These are phyloP conservation scores for Chionomys nivalis DNA, from an alignment of 2,113 vertebrate genomes.

Conservation along the genomic window DNA sequence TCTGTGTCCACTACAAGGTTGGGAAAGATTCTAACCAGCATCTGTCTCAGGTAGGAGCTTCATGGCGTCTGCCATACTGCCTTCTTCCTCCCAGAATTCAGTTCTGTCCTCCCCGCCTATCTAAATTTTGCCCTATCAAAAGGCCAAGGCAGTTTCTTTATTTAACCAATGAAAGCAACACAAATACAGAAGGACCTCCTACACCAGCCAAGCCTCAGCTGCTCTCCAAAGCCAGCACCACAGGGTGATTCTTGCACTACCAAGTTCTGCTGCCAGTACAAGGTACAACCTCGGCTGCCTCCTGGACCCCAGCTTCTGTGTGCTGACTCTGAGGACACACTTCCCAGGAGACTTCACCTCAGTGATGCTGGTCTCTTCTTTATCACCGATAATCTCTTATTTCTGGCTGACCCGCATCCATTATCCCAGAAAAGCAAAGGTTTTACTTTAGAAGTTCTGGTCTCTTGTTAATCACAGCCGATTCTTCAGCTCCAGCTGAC, in stretches of 20 bases:
- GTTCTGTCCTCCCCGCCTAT: too few species aligned
- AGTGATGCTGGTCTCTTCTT: background rate
- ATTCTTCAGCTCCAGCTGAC: background rate
- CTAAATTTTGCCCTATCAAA: too few species aligned
- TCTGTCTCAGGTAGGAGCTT: too few species aligned
- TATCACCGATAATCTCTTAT: background rate
- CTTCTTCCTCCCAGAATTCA: too few species aligned
- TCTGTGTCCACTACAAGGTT: too few species aligned
- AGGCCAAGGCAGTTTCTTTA: too few species aligned
- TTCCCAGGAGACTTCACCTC: background rate
- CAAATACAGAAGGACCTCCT: too few species aligned
- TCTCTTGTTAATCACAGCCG: background rate
- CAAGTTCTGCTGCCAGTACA: background rate
- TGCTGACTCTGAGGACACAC: background rate
- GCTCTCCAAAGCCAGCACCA: background rate
- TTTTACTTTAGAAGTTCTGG: background rate
- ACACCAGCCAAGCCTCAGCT: background rate
- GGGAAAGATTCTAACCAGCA: too few species aligned
- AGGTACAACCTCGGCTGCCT: background rate
- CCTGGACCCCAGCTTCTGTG: background rate
- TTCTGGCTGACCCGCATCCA: background rate
- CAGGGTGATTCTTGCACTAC: background rate
- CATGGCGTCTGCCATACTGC: too few species aligned
- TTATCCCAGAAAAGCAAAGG: background rate
- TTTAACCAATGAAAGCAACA: too few species aligned